These are phyloP conservation scores for Pituophis catenifer DNA, from an alignment of 2,113 vertebrate species.

Conservation along the genomic window DNA sequence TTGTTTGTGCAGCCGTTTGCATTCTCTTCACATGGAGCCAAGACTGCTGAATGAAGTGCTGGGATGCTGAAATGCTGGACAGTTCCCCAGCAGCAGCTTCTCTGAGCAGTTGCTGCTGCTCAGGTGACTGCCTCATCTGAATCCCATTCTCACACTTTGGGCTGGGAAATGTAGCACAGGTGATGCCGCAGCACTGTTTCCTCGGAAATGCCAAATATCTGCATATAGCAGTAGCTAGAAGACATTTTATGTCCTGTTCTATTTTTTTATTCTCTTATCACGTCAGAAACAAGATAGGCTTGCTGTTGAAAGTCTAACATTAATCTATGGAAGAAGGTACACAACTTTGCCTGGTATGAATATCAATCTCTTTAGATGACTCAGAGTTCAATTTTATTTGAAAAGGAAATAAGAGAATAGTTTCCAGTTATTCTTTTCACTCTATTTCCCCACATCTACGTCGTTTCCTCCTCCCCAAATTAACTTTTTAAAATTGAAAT, in stretches of 20 bases:
- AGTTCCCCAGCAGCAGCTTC: background rate
- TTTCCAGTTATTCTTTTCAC: background rate
- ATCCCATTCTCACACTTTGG: background rate
- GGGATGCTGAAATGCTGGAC: conserved; percentile 25
- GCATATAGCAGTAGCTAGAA: background rate
- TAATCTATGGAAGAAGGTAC: background rate
- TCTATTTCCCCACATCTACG: background rate
- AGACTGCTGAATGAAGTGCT: background rate
- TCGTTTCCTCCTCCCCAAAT: background rate
- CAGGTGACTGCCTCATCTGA: background rate
- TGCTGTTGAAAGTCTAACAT: background rate
- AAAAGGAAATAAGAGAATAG: background rate
- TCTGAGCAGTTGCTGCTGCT: background rate
- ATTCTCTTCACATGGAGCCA: background rate
- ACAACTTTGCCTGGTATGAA: background rate
- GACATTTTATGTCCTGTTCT: background rate
- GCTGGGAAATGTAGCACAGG: background rate
- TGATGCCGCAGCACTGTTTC: background rate
- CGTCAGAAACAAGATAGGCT: background rate
- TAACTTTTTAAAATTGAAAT: background rate
- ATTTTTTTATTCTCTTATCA: background rate
- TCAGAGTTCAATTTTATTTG: background rate
- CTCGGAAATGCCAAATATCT: background rate
- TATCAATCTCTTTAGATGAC: background rate
- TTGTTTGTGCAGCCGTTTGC: background rate